Percentiles rank a stretch among this genome's conserved stretches.
These are phyloP conservation scores for Lucifuga dentata DNA, from an alignment of 2,113 vertebrate genomes.

Conservation along the genomic window DNA sequence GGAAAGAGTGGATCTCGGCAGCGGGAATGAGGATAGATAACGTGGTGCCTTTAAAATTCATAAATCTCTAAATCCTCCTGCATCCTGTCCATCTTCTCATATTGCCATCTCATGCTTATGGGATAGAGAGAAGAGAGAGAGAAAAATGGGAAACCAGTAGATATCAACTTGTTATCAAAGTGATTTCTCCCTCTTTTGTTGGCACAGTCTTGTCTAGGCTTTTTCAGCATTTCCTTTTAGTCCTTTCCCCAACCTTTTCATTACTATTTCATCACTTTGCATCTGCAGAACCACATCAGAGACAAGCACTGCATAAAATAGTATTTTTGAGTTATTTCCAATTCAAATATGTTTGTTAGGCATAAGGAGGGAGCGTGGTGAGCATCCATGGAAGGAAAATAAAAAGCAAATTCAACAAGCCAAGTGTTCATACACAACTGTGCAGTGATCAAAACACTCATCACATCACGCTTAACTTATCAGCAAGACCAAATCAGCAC, in stretches of 20 bases:
- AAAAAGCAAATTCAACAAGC: background rate
- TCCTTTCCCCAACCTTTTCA: background rate
- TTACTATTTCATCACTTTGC: slow-evolving; percentile 31
- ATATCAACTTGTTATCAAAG: slow-evolving; percentile 21
- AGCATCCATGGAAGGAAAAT: slow-evolving; percentile 27
- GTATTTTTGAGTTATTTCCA: slow-evolving; percentile 43
- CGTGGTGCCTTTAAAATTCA: slow-evolving; percentile 28
- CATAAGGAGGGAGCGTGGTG: slow-evolving; percentile 18
- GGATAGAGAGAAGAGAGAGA: background rate
- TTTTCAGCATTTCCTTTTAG: background rate
- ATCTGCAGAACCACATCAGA: slow-evolving; percentile 8
- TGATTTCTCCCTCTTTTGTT: slow-evolving; percentile 4
- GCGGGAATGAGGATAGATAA: slow-evolving; percentile 7
- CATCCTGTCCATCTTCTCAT: too few relatives aligned
- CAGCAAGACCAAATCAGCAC: background rate
- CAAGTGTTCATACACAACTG: slow-evolving; percentile 13
- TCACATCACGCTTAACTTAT: slow-evolving; percentile 3
- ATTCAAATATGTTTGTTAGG: slow-evolving; percentile 49
- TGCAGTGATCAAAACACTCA: slow-evolving; percentile 17
- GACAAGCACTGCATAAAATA: slow-evolving; percentile 35
- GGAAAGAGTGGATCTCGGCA: background rate
- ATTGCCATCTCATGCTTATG: background rate
- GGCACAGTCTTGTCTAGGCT: background rate
- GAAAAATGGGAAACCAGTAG: background rate
- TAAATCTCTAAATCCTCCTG: slow-evolving; percentile 32